Evolutionary conservation across 2,888 invertebrate genomes (phyloP), one percentile per base, ranked within the genome.

Genomic region (Chymomyza caudatula): DNA sequence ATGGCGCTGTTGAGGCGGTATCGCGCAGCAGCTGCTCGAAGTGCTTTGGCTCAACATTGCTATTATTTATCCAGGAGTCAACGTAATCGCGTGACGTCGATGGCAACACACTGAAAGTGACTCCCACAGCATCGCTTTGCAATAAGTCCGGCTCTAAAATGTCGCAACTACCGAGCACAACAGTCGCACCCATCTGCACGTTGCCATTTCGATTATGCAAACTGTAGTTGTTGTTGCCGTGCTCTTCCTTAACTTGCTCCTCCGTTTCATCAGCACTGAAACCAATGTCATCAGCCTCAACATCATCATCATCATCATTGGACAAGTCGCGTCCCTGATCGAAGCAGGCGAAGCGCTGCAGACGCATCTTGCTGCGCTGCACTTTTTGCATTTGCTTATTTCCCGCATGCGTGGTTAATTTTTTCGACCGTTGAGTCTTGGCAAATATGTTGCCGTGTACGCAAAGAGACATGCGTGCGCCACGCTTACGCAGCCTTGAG

Each of bases 1-100:
- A 90, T 0, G 90, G 89, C 3, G 90, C 88, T 56, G 80, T 67
- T 1, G 89, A 89, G 6, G 69, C 71, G 44, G 76, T 89, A 55
- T 84, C 73, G 37, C n/a, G 65, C 22, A 88, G 67, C 2, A 89
- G 53, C 47, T 86, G 65, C 65, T 89, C 87, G 56, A 89, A 90
- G 6, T 75, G 70, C 20, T 42, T 4, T 43, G 56, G 20, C 8
- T 3, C 56, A 17, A 11, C 19, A 13, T 25, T 11, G 29, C 5
- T 37, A 2, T 22, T 56, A 22, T 49, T 55, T 15, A 61, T 23
- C 60, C 66, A 74, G 3, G 44, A 23, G 60, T 58, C 55, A 25
- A 62, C n/a, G 11, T 65, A 22, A 5, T 70, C 62, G 2, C 53
- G 4, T 42, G 22, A 43, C 11, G 4, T 4, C 13, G n/a, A 19